phyloP scores from a whole-genome alignment of 2,888 invertebrate genomes.

The Cheiracanthium punctorium region DNA sequence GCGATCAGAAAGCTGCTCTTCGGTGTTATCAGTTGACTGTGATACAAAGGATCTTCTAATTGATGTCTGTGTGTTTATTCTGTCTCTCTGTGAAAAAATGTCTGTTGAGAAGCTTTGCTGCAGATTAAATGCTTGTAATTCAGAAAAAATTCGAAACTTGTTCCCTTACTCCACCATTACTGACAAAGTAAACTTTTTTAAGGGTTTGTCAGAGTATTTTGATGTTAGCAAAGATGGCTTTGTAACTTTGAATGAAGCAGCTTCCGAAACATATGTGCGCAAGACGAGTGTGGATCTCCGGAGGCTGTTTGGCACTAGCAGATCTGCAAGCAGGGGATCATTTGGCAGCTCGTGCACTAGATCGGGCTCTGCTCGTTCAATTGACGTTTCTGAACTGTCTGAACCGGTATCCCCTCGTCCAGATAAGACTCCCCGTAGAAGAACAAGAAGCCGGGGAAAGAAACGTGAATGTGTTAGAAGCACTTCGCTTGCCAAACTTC shows the following conservation, averaged over 20 bases:
- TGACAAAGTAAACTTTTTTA: conserved; percentile 4
- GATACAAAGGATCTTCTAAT: neutral
- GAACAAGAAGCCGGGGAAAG: neutral
- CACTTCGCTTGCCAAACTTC: too few species aligned
- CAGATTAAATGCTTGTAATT: neutral
- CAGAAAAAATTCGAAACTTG: neutral
- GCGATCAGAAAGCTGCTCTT: neutral
- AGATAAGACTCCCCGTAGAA: neutral
- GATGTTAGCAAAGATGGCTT: neutral
- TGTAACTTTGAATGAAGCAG: neutral
- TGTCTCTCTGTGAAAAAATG: neutral
- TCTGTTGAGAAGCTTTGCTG: neutral
- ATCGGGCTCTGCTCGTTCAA: too few species aligned
- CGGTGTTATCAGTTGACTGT: neutral
- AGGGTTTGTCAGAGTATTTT: neutral
- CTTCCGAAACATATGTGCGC: neutral
- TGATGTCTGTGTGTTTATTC: neutral
- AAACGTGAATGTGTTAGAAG: neutral
- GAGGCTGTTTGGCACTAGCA: neutral
- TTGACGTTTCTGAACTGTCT: too few species aligned
- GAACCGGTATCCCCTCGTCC: too few species aligned
- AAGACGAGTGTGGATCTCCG: neutral
- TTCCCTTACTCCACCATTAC: neutral
- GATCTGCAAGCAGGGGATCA: too few species aligned
- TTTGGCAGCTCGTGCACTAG: too few species aligned